Percentiles rank a stretch among this genome's conserved stretches.
Evolutionary conservation across 2,113 vertebrate species (phyloP).

Genomic region (Callipepla californica): DNA sequence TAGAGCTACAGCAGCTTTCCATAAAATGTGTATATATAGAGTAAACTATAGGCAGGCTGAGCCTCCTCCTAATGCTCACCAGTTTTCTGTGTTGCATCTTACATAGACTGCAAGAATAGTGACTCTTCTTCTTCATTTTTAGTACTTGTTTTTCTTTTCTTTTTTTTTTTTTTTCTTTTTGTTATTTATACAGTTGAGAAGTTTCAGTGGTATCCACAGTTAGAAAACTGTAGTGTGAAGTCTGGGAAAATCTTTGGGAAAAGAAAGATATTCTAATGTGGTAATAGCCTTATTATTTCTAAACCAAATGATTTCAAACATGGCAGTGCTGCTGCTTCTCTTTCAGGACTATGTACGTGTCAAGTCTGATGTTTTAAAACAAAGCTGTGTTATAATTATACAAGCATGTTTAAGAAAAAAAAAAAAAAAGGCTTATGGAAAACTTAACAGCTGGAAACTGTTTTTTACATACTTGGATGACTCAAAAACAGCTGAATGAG

Average conservation of each 20-base stretch:
- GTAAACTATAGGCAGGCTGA: not conserved
- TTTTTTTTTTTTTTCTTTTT: not conserved
- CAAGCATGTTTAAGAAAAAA: constrained; percentile 72
- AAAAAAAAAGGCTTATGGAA: constrained; percentile 77
- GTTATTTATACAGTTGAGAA: not conserved
- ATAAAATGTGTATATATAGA: fast-evolving
- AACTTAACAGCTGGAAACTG: constrained; percentile 84
- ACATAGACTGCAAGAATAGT: not conserved
- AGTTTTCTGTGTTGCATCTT: not conserved
- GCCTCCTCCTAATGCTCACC: not conserved
- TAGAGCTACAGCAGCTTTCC: not conserved
- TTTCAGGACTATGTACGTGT: constrained; percentile 77
- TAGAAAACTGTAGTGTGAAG: not conserved
- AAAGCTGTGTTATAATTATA: constrained; percentile 83
- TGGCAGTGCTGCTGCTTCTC: constrained; percentile 63
- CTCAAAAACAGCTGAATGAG: constrained; percentile 78
- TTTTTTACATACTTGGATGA: constrained; percentile 81
- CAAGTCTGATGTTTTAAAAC: constrained; percentile 83
- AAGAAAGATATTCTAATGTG: constrained; percentile 52
- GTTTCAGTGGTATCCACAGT: not conserved
- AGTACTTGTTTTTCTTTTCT: no score
- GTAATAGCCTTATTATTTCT: constrained; percentile 63
- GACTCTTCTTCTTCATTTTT: not conserved
- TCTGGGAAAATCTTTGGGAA: constrained; percentile 5
- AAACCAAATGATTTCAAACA: constrained; percentile 69